phyloP scores from a whole-genome alignment of 2,797 vertebrate genomes.

The Pipistrellus nathusii region DNA sequence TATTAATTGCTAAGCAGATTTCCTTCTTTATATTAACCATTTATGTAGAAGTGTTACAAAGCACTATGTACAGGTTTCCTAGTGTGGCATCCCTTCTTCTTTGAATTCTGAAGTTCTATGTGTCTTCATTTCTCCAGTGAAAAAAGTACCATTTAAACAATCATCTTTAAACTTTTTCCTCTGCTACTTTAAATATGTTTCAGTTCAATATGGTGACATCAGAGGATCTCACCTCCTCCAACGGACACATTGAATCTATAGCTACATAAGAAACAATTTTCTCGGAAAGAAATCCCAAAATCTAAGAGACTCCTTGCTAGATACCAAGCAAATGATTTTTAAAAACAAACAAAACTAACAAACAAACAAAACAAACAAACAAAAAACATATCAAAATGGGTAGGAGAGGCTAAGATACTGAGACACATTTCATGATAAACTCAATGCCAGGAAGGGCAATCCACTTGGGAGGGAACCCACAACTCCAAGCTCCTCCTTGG shows the following conservation, averaged over 20 bases:
- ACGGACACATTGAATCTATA: neutral
- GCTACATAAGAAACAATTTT: neutral
- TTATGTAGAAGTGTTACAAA: neutral
- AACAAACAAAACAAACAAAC: no score
- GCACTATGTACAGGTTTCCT: neutral
- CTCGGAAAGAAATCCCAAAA: neutral
- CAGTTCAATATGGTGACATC: neutral
- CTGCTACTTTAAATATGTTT: neutral
- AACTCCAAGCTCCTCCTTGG: neutral
- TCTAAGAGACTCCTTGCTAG: neutral
- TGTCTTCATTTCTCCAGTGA: neutral
- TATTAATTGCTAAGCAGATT: neutral
- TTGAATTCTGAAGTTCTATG: neutral
- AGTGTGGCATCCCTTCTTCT: neutral
- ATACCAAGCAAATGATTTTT: no score
- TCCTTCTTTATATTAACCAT: neutral
- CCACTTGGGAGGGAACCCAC: neutral
- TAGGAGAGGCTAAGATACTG: neutral
- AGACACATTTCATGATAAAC: neutral
- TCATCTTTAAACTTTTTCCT: slow-evolving; percentile 23
- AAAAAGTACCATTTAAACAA: neutral
- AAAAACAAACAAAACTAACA: no score
- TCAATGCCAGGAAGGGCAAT: neutral
- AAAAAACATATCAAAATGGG: neutral
- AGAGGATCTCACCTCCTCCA: neutral